Evolutionary conservation across 2,888 invertebrate genomes (phyloP).

Genomic region (Helleia helle): DNA sequence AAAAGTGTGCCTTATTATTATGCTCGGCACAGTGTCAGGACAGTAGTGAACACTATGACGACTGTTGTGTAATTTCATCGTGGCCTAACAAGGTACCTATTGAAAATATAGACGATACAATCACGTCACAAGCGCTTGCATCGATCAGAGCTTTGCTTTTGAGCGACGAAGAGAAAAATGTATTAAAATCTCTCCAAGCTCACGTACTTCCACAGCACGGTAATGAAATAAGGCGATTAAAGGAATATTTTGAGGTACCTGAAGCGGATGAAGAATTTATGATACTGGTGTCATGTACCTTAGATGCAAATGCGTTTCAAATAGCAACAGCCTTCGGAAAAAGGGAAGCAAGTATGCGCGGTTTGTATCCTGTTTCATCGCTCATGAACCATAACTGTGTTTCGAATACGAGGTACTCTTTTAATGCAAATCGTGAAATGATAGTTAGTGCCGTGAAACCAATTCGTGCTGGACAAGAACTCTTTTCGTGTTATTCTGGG

Average conservation of each 20-base stretch:
- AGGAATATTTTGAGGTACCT: conserved; percentile 60
- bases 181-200: conserved; percentile 67
- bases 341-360: conserved; percentile 70
- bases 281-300: conserved; percentile 71
- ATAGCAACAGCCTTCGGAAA: conserved; percentile 58
- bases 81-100: conserved; percentile 70
- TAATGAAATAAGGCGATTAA: conserved; percentile 71
- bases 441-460: conserved; percentile 73
- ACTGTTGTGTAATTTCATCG: conserved; percentile 76
- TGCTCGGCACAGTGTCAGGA: conserved; percentile 79
- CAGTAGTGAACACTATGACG: conserved; percentile 70
- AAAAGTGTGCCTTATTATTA: conserved; percentile 79
- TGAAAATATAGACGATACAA: conserved; percentile 45
- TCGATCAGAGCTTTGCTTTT: conserved; percentile 53
- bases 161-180: conserved; percentile 56
- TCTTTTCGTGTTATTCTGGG: conserved; percentile 79
- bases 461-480: conserved; percentile 75
- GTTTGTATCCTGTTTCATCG: conserved; percentile 78
- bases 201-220: conserved; percentile 72
- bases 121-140: conserved; percentile 48
- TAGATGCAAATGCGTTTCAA: conserved; percentile 82
- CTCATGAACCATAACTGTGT: conserved; percentile 81
- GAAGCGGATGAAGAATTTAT: conserved; percentile 73
- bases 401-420: conserved; percentile 78
- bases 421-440: conserved; percentile 73